Base-by-base conservation (phyloP, 2,113 vertebrate species). In the Onychorhynchus coronatus region DNA sequence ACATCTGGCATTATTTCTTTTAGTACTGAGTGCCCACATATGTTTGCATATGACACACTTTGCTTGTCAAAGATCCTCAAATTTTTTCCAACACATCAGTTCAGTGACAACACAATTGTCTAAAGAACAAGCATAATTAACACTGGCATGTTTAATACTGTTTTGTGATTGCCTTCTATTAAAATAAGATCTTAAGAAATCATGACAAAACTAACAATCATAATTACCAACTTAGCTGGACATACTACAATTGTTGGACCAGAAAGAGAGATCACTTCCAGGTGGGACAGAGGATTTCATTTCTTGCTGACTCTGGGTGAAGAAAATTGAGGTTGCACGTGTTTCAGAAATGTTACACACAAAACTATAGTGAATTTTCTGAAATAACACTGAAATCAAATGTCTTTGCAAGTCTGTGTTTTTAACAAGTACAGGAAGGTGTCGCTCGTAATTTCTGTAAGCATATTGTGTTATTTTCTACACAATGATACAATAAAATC, bases 251-350 rank as follows among this genome's bases (percentile, higher is more conserved):
- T 93, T 85, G 46, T 68, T 73, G 52, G 73, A 76, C 67, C 77
- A 73, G 59, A 95, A 77, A 61, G 61, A 82, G 55, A 95, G 93
- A 96, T 94, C 87, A 41, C 66, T 97, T 97, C 95, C 97, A 97
- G 94, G 95, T 96, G 94, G 17, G 20, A 92, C 20, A 67, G 25
- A 30, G 56, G 72, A 90, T 93, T 96, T 76, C 70, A 59, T 95
- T 93, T 94, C 93, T 89, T 67, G 37, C 56, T 67, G 62, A 73
- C 70, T 95, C 72, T 41, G 85, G 42, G 52, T 88, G 74, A 89
- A 74, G 44, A 85, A 95, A 96, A 90, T 33, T 61, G 87, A 94
- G 58, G 59, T 53, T 93, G 53, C 41, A 61, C 27, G 23, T 76
- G 53, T 58, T 90, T 93, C 89, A 80, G 78, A 89, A 88, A 71